Evolutionary conservation across 2,888 invertebrate genomes (phyloP).

Genomic region (Rhagonycha fulva): DNA sequence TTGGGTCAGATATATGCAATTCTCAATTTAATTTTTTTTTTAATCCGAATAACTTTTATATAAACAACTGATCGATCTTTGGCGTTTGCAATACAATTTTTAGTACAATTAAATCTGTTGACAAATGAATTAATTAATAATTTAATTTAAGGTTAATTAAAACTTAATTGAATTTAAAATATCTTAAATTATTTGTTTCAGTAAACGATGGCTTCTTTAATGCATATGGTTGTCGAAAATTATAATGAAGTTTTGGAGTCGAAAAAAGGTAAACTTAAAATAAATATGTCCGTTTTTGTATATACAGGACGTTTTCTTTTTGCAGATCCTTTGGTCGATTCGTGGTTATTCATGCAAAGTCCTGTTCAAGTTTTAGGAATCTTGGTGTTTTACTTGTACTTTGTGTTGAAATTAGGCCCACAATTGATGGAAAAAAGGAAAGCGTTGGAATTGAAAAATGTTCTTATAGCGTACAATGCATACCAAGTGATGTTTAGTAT

Average conservation of each 20-base stretch:
- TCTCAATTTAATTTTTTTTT: neutral
- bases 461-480: conserved; percentile 82
- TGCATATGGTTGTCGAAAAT: conserved; percentile 58
- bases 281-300: neutral
- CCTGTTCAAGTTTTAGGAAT: conserved; percentile 72
- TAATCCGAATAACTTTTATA: neutral
- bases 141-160: neutral
- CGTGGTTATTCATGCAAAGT: conserved; percentile 79
- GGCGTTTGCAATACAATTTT: neutral
- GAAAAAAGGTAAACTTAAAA: conserved; percentile 54
- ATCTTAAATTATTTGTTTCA: neutral
- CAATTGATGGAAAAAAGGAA: conserved; percentile 75
- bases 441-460: conserved; percentile 71
- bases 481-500: conserved; percentile 85
- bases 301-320: conserved; percentile 28
- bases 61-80: neutral
- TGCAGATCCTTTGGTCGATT: conserved; percentile 75
- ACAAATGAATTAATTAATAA: neutral
- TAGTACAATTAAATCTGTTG: neutral
- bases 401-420: conserved; percentile 77
- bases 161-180: neutral
- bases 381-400: conserved; percentile 68
- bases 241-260: conserved; percentile 59
- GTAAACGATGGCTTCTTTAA: conserved; percentile 55
- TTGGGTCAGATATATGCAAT: conserved; percentile 11